Percentiles rank a stretch among this genome's conserved stretches.
Conservation (phyloP, 2,797 vertebrate genomes). For the Clarias platycephalus region DNA sequence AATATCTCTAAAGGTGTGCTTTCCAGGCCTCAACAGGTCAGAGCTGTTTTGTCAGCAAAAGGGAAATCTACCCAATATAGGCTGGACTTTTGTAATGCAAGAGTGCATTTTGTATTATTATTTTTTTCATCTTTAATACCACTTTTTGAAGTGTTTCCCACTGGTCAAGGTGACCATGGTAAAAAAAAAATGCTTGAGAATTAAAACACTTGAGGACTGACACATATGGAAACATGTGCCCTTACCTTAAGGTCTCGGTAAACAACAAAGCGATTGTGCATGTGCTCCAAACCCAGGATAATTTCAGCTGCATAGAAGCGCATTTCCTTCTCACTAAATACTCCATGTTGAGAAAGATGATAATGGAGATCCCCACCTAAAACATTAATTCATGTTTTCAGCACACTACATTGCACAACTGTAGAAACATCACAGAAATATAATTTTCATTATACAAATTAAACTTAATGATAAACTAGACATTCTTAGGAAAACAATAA, state of each 20-base stretch:
- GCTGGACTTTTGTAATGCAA: too few relatives aligned
- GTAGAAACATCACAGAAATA: not conserved
- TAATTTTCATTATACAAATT: not conserved
- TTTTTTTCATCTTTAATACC: not conserved
- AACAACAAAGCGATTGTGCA: slow-evolving; percentile 95
- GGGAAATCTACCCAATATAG: too few relatives aligned
- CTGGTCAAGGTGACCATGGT: not conserved
- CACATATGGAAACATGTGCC: rapidly evolving
- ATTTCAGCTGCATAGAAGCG: slow-evolving; percentile 96
- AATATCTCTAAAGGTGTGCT: too few relatives aligned
- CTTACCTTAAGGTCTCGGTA: slow-evolving; percentile 96
- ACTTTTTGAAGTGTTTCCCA: not conserved
- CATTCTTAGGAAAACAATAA: not conserved
- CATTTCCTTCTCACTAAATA: slow-evolving; percentile 98
- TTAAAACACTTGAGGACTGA: not conserved
- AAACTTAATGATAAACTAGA: not conserved
- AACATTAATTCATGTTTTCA: slow-evolving; percentile 36
- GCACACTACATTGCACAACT: not conserved
- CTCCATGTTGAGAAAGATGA: slow-evolving; percentile 95
- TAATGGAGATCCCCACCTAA: slow-evolving; percentile 96
- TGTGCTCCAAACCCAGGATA: slow-evolving; percentile 95
- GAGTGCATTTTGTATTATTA: too few relatives aligned
- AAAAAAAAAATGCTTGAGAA: not conserved
- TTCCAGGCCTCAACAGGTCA: too few relatives aligned
- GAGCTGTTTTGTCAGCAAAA: too few relatives aligned